Evolutionary conservation across 2,797 vertebrate genomes (phyloP).

Genomic region (Triplophysa yarkandensis): DNA sequence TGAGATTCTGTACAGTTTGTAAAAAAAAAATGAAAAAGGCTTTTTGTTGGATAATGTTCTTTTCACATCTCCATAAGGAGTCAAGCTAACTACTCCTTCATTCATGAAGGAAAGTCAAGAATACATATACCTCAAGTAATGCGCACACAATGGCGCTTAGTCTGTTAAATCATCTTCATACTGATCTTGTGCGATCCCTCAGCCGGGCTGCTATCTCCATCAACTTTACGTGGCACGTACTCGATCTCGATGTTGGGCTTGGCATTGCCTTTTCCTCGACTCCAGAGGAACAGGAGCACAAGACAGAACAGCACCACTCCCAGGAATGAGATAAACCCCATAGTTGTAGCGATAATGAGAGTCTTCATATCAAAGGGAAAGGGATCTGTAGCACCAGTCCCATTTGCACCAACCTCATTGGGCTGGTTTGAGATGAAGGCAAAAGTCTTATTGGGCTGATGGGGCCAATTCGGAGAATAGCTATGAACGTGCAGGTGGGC

Average conservation of each 20-base stretch:
- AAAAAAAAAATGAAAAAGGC: slow-evolving; percentile 65
- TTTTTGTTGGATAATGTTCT: slow-evolving; percentile 62
- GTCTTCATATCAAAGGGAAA: slow-evolving; percentile 99
- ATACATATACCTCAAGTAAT: slow-evolving; percentile 26
- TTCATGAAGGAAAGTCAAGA: slow-evolving; percentile 39
- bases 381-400: slow-evolving; percentile 87
- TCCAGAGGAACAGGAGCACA: slow-evolving; percentile 97
- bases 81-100: slow-evolving; percentile 27
- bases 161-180: slow-evolving; percentile 96
- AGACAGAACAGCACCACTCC: slow-evolving; percentile 98
- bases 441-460: slow-evolving; percentile 97
- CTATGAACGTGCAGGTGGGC: slow-evolving; percentile 96
- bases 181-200: slow-evolving; percentile 94
- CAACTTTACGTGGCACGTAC: slow-evolving; percentile 93
- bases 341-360: slow-evolving; percentile 97
- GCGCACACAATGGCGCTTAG: slow-evolving; percentile 22
- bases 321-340: slow-evolving; percentile 99
- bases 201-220: slow-evolving; percentile 85
- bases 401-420: slow-evolving; percentile 90
- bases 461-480: slow-evolving; percentile 98
- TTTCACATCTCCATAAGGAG: slow-evolving; percentile 33
- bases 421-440: slow-evolving; percentile 98
- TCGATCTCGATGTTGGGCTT: slow-evolving; percentile 98
- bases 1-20: slow-evolving; percentile 62
- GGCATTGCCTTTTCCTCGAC: slow-evolving; percentile 93